phyloP scores from a whole-genome alignment of 30 jellyfish, hydroid and myxozoan genomes.

The Turritopsis dohrnii region DNA sequence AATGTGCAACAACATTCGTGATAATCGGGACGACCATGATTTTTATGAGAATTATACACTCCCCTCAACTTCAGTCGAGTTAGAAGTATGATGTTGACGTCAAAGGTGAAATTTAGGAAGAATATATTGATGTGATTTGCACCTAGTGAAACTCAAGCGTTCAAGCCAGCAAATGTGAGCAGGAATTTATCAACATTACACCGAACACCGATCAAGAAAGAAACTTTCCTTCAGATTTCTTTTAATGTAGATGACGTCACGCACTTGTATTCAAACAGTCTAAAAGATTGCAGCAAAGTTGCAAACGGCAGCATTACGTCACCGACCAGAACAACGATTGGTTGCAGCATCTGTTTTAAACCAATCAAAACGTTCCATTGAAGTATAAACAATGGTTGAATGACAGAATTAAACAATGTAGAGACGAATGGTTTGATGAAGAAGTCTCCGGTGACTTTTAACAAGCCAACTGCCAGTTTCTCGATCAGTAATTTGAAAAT shows the following conservation, averaged over 20 bases:
- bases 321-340: conserved; percentile 29
- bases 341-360: conserved; percentile 40
- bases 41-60: too few relatives aligned
- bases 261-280: conserved; percentile 36
- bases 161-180: too few relatives aligned
- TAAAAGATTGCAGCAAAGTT: conserved; percentile 37
- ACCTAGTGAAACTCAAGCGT: too few relatives aligned
- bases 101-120: too few relatives aligned
- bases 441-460: conserved; percentile 55
- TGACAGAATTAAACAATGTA: conserved; percentile 40
- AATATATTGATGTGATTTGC: too few relatives aligned
- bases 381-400: conserved; percentile 53
- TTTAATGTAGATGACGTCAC: not conserved
- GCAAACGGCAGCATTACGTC: conserved; percentile 48
- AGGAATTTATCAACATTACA: too few relatives aligned
- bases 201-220: too few relatives aligned
- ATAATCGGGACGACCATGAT: too few relatives aligned
- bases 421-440: conserved; percentile 48
- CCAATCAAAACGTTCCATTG: conserved; percentile 61
- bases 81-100: too few relatives aligned
- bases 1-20: too few relatives aligned
- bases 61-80: too few relatives aligned
- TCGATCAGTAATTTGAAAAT: conserved; percentile 36
- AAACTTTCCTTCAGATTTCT: not conserved
- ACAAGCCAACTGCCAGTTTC: conserved; percentile 52